These are phyloP conservation scores for Cynopterus sphinx DNA, from an alignment of 2,797 vertebrate species.

Conservation along the genomic window DNA sequence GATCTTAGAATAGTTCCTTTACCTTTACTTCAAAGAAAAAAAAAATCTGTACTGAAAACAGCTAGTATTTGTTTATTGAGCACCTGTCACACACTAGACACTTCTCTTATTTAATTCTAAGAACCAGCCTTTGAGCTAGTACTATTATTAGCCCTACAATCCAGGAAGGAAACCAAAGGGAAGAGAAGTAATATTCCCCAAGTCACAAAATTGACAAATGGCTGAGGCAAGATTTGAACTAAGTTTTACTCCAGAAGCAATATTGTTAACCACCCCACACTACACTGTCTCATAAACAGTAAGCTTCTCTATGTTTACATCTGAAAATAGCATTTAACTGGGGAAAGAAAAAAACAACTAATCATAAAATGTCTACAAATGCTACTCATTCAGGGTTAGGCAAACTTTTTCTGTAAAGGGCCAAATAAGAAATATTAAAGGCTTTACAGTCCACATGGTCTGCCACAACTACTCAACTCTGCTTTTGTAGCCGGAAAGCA, in stretches of 20 bases:
- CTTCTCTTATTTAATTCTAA: slow-evolving; percentile 1
- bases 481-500: neutral
- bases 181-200: slow-evolving; percentile 25
- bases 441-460: neutral
- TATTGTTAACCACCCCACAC: neutral
- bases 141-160: neutral
- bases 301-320: neutral
- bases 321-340: neutral
- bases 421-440: neutral
- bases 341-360: neutral
- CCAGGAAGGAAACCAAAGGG: neutral
- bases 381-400: neutral
- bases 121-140: neutral
- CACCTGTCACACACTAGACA: neutral
- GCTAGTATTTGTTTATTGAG: neutral
- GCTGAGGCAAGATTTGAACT: neutral
- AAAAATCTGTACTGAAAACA: neutral
- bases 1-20: neutral
- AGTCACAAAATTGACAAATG: neutral
- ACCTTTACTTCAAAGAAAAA: slow-evolving; percentile 38
- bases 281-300: neutral
- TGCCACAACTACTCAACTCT: neutral
- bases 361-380: slow-evolving; percentile 15
- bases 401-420: neutral
- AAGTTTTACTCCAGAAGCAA: slow-evolving; percentile 35